phyloP scores from a whole-genome alignment of 1,140 invertebrate genomes.

The Drosophila nannoptera region DNA sequence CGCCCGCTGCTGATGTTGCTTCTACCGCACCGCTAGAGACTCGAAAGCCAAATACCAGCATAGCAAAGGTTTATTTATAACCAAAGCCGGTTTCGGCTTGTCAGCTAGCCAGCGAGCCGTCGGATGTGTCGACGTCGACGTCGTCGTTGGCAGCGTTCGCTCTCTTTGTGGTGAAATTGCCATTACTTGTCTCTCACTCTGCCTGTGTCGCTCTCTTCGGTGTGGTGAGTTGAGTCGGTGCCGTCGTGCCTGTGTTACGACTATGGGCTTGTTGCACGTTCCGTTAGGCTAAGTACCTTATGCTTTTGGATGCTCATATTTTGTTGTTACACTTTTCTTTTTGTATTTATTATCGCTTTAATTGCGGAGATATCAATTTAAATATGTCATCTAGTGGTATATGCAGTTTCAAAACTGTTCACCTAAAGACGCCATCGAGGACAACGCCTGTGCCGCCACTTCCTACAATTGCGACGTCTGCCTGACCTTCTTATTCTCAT shows the following conservation, averaged over 20 bases:
- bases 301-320: constrained; percentile 14
- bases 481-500: constrained; percentile 51
- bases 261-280: constrained; percentile 43
- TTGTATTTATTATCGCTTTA: constrained; percentile 30
- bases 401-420: constrained; percentile 37
- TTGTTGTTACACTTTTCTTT: constrained; percentile 12
- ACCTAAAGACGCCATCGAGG: constrained; percentile 13
- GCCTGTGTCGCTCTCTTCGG: constrained; percentile 3
- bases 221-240: constrained; percentile 35
- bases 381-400: constrained; percentile 36
- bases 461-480: background rate
- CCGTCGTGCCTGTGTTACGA: constrained; percentile 7
- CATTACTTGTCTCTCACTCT: constrained; percentile 1
- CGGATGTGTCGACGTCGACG: constrained; percentile 20
- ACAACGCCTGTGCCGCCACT: background rate
- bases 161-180: constrained; percentile 12
- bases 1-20: constrained; percentile 31
- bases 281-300: constrained; percentile 41
- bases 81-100: constrained; percentile 68
- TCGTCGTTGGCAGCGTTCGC: constrained; percentile 11
- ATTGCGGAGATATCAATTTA: constrained; percentile 45
- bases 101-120: constrained; percentile 34
- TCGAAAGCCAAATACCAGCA: constrained; percentile 61
- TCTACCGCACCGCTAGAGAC: constrained; percentile 59
- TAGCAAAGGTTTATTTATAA: constrained; percentile 65